Evolutionary conservation across 2,113 vertebrate genomes (phyloP).

Genomic region (Struthio camelus): DNA sequence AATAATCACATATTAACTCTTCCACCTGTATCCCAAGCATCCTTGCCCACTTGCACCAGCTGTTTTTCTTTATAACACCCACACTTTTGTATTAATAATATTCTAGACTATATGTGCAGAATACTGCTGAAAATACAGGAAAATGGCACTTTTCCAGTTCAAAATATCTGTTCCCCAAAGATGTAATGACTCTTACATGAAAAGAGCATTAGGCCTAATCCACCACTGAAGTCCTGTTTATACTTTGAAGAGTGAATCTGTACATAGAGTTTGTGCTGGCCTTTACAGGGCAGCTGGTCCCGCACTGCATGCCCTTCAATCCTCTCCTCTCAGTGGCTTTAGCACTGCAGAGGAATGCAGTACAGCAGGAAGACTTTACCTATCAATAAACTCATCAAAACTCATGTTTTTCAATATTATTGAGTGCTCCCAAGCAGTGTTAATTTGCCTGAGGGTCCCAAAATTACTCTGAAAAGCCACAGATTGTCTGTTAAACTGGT

Average conservation of each 20-base stretch:
- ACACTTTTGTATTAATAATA: background rate
- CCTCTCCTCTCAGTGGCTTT: background rate
- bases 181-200: background rate
- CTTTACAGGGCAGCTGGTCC: background rate
- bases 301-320: background rate
- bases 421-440: background rate
- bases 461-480: background rate
- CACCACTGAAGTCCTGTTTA: background rate
- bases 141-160: background rate
- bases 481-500: background rate
- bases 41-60: background rate
- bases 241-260: background rate
- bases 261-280: background rate
- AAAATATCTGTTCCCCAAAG: background rate
- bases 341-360: background rate
- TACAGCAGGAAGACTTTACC: background rate
- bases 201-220: background rate
- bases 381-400: background rate
- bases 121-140: background rate
- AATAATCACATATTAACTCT: background rate
- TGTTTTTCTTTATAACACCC: background rate
- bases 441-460: accelerated
- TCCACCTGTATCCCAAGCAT: background rate
- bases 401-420: background rate
- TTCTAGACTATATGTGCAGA: background rate